Evolutionary conservation across 2,888 invertebrate genomes (phyloP), one percentile per base, ranked within the genome.

Genomic region (Xestia sexstrigata): DNA sequence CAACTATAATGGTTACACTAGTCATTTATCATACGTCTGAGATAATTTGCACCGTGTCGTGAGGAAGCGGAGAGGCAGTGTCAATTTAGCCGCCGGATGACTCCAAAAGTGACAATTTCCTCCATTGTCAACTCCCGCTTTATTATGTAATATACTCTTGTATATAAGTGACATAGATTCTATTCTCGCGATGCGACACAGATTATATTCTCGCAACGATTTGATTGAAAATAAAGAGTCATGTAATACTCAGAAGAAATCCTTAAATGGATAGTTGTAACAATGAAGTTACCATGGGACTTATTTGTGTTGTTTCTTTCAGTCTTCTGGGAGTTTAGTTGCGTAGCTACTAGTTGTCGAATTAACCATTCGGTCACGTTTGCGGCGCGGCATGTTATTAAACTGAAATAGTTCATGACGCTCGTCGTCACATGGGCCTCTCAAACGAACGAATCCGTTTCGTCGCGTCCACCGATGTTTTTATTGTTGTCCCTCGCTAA

Each of bases 41-140:
- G 84, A 83, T 84, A 82, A 89, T 82, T 86, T 88, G 82, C 87
- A 52, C 26, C 49, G 66, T 82, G 89, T 89, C 89, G 87, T 84
- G 87, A 89, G 78, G 85, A 91, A 89, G 88, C 88, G 89, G 80
- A 87, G 82, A 87, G 85, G 84, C 87, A 81, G 89, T 92, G 90
- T 92, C 93, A 94, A 94, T 94, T 94, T 93, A 91, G 89, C 80
- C 82, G 85, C 92, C 92, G 93, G 94, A 94, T 93, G 92, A 83
- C 85, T 90, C 90, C 88, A 91, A 92, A 94, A 93, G 93, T 93
- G 93, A 92, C 93, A 89, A 93, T 93, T 94, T 95, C 95, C 95
- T 94, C 76, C 86, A 85, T 87, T 87, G 85, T 84, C 82, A 84
- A 89, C 80, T 87, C 81, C 74, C 55, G 75, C 71, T 85, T 83